These are phyloP conservation scores for Spisula solida DNA, from an alignment of 2,888 invertebrate species.

Conservation along the genomic window DNA sequence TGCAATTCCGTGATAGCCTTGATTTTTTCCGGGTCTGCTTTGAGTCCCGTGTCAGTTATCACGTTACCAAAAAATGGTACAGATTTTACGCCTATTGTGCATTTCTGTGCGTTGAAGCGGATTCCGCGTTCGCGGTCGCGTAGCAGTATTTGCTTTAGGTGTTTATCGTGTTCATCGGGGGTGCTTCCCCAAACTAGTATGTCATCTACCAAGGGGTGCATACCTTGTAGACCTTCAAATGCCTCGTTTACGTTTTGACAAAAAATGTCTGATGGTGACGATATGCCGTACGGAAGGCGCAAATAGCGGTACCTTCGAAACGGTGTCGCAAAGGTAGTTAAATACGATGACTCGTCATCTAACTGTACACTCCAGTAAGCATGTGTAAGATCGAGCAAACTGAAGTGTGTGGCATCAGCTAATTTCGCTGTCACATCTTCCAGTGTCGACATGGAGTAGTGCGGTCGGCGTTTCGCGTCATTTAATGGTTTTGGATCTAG, in stretches of 20 bases:
- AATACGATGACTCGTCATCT: too few species aligned
- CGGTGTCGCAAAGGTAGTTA: constrained; percentile 61
- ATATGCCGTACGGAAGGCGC: constrained; percentile 66
- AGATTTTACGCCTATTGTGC: constrained; percentile 48
- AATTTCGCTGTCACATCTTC: constrained; percentile 38
- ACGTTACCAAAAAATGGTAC: constrained; percentile 67
- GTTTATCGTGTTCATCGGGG: constrained; percentile 65
- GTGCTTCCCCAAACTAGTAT: constrained; percentile 52
- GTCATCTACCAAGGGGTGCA: constrained; percentile 56
- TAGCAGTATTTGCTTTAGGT: constrained; percentile 52
- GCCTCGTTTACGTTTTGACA: constrained; percentile 16
- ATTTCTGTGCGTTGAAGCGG: constrained; percentile 57
- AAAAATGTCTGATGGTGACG: constrained; percentile 57
- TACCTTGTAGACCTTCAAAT: neutral
- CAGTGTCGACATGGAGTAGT: constrained; percentile 37
- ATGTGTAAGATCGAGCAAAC: constrained; percentile 47
- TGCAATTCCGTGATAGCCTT: constrained; percentile 63
- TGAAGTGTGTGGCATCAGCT: constrained; percentile 51
- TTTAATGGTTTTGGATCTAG: constrained; percentile 34
- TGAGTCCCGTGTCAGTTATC: constrained; percentile 49
- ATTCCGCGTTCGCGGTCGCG: constrained; percentile 48
- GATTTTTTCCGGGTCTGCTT: constrained; percentile 61
- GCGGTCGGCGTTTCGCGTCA: constrained; percentile 37
- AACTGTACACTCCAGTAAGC: constrained; percentile 59
- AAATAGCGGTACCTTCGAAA: constrained; percentile 66